Evolutionary conservation across 92 coral and sea anemone species (phyloP), one percentile per base, ranked within the genome.

Genomic region (Micromussa lordhowensis): DNA sequence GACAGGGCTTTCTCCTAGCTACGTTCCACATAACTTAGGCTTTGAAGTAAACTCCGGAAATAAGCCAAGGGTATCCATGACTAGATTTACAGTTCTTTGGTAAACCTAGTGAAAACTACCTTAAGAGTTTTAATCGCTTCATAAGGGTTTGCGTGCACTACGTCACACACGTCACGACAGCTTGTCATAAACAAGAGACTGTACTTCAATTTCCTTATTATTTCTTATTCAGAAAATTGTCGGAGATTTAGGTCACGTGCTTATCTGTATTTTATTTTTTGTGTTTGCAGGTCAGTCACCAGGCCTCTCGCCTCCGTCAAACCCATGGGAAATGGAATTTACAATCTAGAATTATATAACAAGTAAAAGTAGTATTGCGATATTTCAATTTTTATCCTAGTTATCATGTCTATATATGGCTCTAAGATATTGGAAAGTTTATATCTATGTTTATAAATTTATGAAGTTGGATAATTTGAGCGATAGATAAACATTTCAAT

Each of bases 281-380:
- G 29, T 73, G 13, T 73, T 73, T 73, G 0, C 48, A 73, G 78
- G 78, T 15, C 88, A 84, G 74, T 21, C 72, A 16, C 24, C 68
- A 51, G 24, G 53, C 70, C 36, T 73, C 48, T 74, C 73, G 22
- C 55, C 72, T 17, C 88, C 79, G 13, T 48, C 71, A 55, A 48
- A 74, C 22, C 54, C 75, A 30, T 84, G 81, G 88, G 88, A 29
- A 36, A 75, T 75, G 28, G 88, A 84, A 57, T 78, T 84, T 18
- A 75, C 73, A 16, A 84, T 84, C 36, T 84, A 57, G 38, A 30
- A n/a, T 64, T 64, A 10, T 2, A 31, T 7, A 12, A 51, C 38
- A 49, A 69, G 53, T 34, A 13, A 73, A 34, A 18, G 53, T 38
- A 73, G 48, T 18, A n/a, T 4, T 22, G 71, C 57, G 57, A 61